Percentiles rank a stretch among this genome's conserved stretches.
These are phyloP conservation scores for Megalops cyprinoides DNA, from an alignment of 2,797 vertebrate species.

Conservation along the genomic window DNA sequence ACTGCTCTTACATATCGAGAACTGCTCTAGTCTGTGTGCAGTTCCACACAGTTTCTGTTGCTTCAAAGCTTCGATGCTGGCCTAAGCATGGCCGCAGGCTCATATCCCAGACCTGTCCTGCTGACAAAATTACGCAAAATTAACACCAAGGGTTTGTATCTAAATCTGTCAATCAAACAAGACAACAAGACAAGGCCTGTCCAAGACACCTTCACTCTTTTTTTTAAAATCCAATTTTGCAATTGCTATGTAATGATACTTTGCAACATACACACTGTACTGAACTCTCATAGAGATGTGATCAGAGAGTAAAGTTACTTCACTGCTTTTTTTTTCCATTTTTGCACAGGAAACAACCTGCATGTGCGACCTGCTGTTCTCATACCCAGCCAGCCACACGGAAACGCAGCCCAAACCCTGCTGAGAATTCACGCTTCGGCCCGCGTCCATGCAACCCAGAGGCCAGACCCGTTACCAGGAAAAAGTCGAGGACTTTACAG, in stretches of 20 bases:
- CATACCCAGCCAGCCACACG: not conserved
- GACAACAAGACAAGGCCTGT: too few species aligned
- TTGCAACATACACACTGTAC: not conserved
- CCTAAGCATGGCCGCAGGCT: not conserved
- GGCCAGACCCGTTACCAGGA: not conserved
- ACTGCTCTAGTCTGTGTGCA: not conserved
- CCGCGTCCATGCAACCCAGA: not conserved
- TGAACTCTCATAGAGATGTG: not conserved
- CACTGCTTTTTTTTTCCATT: too few species aligned
- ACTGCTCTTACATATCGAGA: not conserved
- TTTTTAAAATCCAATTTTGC: not conserved
- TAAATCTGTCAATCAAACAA: too few species aligned
- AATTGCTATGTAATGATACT: not conserved
- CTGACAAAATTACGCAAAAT: not conserved
- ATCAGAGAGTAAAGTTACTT: not conserved
- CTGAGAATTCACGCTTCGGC: not conserved
- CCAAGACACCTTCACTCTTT: not conserved
- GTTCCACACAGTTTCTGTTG: not conserved
- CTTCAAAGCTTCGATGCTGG: not conserved
- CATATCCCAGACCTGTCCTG: not conserved
- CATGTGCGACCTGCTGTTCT: not conserved
- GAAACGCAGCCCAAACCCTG: not conserved
- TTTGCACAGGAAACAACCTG: too few species aligned
- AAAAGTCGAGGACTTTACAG: constrained; percentile 22
- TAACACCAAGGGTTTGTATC: too few species aligned